Percentiles rank a stretch among this genome's conserved stretches.
These are phyloP conservation scores for Gortyna flavago DNA, from an alignment of 2,888 invertebrate genomes.

Conservation along the genomic window DNA sequence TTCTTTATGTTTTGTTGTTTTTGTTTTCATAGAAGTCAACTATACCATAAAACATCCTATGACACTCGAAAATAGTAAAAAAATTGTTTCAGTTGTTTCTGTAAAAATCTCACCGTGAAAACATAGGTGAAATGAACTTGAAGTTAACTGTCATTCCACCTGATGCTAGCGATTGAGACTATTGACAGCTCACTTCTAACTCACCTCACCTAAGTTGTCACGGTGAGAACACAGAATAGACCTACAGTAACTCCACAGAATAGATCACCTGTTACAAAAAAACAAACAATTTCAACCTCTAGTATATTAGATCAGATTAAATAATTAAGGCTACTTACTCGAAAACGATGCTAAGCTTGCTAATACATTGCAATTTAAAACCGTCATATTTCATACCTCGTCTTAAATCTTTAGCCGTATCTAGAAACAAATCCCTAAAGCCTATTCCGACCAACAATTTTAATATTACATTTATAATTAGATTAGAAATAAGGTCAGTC, in stretches of 20 bases:
- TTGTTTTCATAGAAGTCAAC: no score
- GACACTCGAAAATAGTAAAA: neutral
- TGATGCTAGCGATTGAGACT: no score
- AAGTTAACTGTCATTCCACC: no score
- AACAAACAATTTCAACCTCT: no score
- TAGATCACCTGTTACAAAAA: neutral
- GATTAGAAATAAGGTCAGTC: neutral
- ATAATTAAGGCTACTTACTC: neutral
- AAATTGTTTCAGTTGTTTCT: neutral
- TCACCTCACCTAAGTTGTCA: no score
- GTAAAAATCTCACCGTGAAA: neutral
- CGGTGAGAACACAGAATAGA: no score
- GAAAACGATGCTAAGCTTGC: neutral
- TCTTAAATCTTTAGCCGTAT: neutral
- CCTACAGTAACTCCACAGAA: no score
- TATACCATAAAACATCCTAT: neutral
- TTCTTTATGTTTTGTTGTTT: neutral
- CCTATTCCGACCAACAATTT: neutral
- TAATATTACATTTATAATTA: neutral
- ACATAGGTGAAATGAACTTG: no score
- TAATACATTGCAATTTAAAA: neutral
- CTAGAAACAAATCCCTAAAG: neutral
- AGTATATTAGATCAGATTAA: neutral
- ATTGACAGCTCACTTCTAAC: no score
- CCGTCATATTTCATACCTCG: neutral